Percentiles rank a stretch among this genome's conserved stretches.
Evolutionary conservation across 2,113 vertebrate genomes (phyloP).

Genomic region (Martes martes): DNA sequence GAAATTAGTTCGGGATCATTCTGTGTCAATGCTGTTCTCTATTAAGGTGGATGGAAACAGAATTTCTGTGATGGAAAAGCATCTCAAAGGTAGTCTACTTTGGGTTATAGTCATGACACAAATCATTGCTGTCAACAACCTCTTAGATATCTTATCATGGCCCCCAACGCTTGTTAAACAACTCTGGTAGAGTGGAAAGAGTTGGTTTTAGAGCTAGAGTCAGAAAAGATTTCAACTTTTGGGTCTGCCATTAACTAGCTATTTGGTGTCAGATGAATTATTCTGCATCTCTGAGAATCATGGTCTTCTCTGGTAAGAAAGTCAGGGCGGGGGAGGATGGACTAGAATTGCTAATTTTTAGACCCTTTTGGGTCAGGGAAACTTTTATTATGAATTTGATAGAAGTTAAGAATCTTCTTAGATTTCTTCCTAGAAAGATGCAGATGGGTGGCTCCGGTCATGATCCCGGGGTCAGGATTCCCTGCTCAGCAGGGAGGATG

Average conservation of each 20-base stretch:
- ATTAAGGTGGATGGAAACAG: not conserved
- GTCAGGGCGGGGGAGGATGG: not conserved
- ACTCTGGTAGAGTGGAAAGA: not conserved
- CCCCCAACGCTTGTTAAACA: not conserved
- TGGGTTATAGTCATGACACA: not conserved
- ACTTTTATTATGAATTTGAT: constrained; percentile 1
- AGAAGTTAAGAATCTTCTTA: not conserved
- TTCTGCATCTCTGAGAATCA: not conserved
- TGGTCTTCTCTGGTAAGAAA: not conserved
- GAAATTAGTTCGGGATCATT: constrained; percentile 23
- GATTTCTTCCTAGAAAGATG: not conserved
- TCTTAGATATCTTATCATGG: not conserved
- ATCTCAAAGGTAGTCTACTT: constrained; percentile 21
- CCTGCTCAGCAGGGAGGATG: not conserved
- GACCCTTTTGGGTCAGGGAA: not conserved
- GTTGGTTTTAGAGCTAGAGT: not conserved
- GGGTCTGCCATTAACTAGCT: not conserved
- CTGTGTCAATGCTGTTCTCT: not conserved
- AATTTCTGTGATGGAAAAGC: not conserved
- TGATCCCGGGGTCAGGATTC: not conserved
- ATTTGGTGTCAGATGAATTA: not conserved
- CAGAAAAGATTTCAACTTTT: not conserved
- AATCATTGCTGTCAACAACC: not conserved
- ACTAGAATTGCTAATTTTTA: constrained; percentile 1
- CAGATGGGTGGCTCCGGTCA: not conserved